A percentile compares a stretch with the other conserved stretches of the same genome.
Evolutionary conservation across 2,888 invertebrate species (phyloP).

Genomic region (Eupithecia subfuscata): DNA sequence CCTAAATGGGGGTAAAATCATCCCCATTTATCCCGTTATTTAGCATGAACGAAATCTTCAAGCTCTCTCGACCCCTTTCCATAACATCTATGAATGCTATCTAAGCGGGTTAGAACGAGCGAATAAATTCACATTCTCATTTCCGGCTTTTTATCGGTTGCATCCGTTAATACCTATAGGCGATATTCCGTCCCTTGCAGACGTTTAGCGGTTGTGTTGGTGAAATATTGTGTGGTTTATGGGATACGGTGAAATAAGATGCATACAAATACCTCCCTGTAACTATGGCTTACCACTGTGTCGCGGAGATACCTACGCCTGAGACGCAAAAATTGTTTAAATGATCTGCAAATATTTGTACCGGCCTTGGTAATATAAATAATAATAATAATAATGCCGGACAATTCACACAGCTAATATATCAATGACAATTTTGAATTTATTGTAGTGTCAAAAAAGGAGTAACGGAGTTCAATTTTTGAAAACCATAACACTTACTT

Average conservation of each 20-base stretch:
- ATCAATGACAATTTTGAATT: too few species aligned
- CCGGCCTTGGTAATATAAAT: too few species aligned
- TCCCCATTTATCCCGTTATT: background rate
- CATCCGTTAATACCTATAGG: conserved; percentile 8
- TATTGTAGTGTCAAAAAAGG: too few species aligned
- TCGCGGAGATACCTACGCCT: too few species aligned
- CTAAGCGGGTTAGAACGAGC: conserved; percentile 6
- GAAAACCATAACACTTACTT: too few species aligned
- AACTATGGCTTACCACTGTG: background rate
- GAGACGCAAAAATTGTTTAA: background rate
- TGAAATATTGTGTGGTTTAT: background rate
- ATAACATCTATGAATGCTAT: conserved; percentile 13
- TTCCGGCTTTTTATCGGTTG: conserved; percentile 10
- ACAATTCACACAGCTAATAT: too few species aligned
- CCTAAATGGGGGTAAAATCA: background rate
- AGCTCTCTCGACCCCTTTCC: background rate
- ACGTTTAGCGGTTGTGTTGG: background rate
- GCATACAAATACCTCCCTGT: too few species aligned
- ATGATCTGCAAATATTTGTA: background rate
- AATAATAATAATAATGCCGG: too few species aligned
- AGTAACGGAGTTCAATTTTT: too few species aligned
- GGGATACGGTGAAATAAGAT: background rate
- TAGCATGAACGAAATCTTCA: conserved; percentile 6
- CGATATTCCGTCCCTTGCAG: background rate
- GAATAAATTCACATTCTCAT: conserved; percentile 9